Evolutionary conservation across 1,140 invertebrate species (phyloP).

Genomic region (Polypedilum vanderplanki): DNA sequence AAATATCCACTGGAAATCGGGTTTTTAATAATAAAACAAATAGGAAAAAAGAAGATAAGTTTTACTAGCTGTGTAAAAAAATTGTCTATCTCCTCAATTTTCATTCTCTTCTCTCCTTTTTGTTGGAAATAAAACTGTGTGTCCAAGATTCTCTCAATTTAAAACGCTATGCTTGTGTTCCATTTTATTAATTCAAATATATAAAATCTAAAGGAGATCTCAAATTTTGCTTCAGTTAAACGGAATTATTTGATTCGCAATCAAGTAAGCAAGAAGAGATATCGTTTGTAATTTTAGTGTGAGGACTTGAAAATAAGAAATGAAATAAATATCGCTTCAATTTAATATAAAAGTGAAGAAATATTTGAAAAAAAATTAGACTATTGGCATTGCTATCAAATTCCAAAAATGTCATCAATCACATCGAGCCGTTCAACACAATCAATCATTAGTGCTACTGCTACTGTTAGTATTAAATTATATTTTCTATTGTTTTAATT

Average conservation of each 20-base stretch:
- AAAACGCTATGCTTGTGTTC: not conserved
- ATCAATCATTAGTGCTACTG: no score
- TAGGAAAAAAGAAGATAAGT: not conserved
- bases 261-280: not conserved
- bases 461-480: no score
- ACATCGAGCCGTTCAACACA: no score
- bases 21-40: not conserved
- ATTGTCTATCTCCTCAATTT: no score
- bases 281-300: no score
- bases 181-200: slow-evolving; percentile 17
- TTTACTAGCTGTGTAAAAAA: not conserved
- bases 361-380: no score
- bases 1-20: not conserved
- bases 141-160: not conserved
- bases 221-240: slow-evolving; percentile 20
- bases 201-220: slow-evolving; percentile 20
- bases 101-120: not conserved
- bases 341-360: no score
- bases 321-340: no score
- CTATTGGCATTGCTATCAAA: no score
- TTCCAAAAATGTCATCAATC: no score
- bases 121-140: not conserved
- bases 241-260: slow-evolving; percentile 12
- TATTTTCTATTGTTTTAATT: no score
- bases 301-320: no score